A percentile compares a stretch with the other conserved stretches of the same genome.
Evolutionary conservation across 1,140 invertebrate species (phyloP).

Genomic region (Atta cephalotes): DNA sequence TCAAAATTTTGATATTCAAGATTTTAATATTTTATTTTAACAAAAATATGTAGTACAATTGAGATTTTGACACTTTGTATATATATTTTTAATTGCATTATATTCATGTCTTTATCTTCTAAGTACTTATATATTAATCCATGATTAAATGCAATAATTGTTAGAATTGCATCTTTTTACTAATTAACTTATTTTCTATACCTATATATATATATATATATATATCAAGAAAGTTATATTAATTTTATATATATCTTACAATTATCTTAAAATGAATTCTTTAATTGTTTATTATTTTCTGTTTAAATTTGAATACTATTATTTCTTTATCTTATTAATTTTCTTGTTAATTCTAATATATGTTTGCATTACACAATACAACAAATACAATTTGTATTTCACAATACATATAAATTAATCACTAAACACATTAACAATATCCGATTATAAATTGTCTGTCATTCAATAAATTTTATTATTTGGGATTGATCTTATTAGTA

Average conservation of each 20-base stretch:
- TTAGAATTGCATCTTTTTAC: neutral
- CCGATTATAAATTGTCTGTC: constrained; percentile 16
- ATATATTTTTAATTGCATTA: constrained; percentile 15
- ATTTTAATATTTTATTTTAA: constrained; percentile 24
- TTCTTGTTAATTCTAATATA: constrained; percentile 2
- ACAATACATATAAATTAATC: constrained; percentile 3
- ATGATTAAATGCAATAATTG: constrained; percentile 2
- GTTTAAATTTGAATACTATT: neutral
- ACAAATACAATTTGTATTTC: constrained; percentile 16
- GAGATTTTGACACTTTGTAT: neutral
- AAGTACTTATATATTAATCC: neutral
- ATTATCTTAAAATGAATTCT: neutral
- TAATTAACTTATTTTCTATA: neutral
- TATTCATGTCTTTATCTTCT: neutral
- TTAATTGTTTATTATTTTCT: neutral
- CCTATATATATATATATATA: too few species aligned
- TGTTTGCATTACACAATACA: neutral
- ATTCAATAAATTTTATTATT: constrained; percentile 36
- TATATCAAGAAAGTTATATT: too few species aligned
- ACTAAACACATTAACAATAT: constrained; percentile 26
- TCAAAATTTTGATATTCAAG: constrained; percentile 39
- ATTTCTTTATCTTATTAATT: constrained; percentile 7
- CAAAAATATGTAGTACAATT: neutral
- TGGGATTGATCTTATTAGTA: neutral
- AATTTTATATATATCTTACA: neutral